Conservation (phyloP, 2,797 vertebrate species). For the Babyrousa celebensis region DNA sequence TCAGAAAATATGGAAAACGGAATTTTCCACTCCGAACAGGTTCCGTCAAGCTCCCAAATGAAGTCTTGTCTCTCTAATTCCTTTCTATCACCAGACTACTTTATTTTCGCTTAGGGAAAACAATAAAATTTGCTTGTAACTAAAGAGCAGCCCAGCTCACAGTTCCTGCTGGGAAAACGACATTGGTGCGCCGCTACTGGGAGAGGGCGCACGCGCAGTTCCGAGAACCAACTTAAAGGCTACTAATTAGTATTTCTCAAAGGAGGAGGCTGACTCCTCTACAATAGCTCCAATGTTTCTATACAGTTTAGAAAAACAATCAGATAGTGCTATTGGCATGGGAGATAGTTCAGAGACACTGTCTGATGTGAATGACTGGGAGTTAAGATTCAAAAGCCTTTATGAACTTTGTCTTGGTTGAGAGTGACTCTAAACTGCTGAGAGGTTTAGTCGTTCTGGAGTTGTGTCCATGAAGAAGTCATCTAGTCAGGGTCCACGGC, state of each 20-base stretch:
- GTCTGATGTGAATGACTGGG: neutral
- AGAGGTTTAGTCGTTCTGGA: constrained; percentile 24
- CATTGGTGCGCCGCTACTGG: neutral
- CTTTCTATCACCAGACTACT: constrained; percentile 34
- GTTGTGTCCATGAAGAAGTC: constrained; percentile 21
- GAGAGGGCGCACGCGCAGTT: fast-evolving
- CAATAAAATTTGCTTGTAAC: constrained; percentile 71
- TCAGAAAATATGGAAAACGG: neutral
- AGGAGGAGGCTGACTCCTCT: constrained; percentile 10
- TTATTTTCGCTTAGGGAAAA: constrained; percentile 73
- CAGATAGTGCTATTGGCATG: constrained; percentile 19
- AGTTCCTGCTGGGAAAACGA: constrained; percentile 62
- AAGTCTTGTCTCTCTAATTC: constrained; percentile 61
- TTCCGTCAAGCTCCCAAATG: neutral
- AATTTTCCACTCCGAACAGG: neutral
- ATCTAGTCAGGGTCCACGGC: neutral
- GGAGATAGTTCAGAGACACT: neutral
- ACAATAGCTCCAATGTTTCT: neutral
- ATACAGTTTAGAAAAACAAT: neutral
- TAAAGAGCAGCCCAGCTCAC: constrained; percentile 50
- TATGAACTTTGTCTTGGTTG: constrained; percentile 42
- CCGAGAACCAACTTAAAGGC: neutral
- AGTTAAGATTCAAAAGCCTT: constrained; percentile 1
- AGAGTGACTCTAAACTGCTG: neutral
- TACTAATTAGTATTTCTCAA: constrained; percentile 53